A percentile compares a stretch with the other conserved stretches of the same genome.
Evolutionary conservation across 2,888 invertebrate species (phyloP).

Genomic region (Erebia palarica): DNA sequence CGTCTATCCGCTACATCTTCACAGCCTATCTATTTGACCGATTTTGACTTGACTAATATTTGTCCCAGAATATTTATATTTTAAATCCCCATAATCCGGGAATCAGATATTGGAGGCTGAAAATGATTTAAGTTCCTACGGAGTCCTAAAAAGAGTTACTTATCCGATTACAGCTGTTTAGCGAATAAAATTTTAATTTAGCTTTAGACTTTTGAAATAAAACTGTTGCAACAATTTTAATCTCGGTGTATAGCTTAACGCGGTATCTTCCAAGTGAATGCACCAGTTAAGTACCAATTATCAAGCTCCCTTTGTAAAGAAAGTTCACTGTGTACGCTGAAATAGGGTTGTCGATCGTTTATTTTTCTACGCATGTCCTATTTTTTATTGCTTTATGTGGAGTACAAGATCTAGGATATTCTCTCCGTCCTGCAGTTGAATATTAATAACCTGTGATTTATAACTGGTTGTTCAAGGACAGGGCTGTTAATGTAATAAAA

Average conservation of each 20-base stretch:
- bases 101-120: too few species aligned
- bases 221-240: conserved; percentile 33
- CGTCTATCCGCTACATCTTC: too few species aligned
- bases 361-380: not conserved
- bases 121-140: not conserved
- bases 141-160: not conserved
- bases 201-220: conserved; percentile 29
- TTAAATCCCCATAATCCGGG: too few species aligned
- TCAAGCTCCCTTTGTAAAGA: conserved; percentile 39
- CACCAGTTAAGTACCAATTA: conserved; percentile 40
- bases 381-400: not conserved
- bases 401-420: too few species aligned
- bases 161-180: conserved; percentile 17
- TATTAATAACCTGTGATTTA: too few species aligned
- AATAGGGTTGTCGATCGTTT: conserved; percentile 14
- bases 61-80: too few species aligned
- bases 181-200: conserved; percentile 28
- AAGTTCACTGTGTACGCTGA: conserved; percentile 36
- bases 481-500: too few species aligned
- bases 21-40: too few species aligned
- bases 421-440: too few species aligned
- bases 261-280: conserved; percentile 38
- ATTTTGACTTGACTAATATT: too few species aligned
- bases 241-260: conserved; percentile 32
- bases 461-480: too few species aligned